Conservation (phyloP, 2,888 invertebrate species). For the Chalcosyrphus nemorum region DNA sequence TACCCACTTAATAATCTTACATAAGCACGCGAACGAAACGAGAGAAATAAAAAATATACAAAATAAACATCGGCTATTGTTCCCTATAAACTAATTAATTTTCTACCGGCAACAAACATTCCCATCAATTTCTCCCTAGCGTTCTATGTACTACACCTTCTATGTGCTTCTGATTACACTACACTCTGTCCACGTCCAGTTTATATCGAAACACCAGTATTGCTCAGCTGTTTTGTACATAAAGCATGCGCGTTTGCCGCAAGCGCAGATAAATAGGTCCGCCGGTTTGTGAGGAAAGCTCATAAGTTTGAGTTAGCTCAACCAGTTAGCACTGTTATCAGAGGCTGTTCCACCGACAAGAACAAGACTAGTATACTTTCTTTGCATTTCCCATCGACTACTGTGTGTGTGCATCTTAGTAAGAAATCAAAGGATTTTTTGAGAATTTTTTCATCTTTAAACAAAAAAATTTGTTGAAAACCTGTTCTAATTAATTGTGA, state of each 20-base stretch:
- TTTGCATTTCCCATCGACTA: background rate
- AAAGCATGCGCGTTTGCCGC: conserved; percentile 42
- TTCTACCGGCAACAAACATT: background rate
- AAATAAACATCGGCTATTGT: conserved; percentile 4
- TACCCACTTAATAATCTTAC: no score
- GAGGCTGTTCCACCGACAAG: conserved; percentile 36
- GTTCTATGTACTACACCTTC: background rate
- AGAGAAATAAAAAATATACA: background rate
- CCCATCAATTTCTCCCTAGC: background rate
- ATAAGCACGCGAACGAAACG: background rate
- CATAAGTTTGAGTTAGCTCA: conserved; percentile 75
- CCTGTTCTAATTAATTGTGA: conserved; percentile 7
- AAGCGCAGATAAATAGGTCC: conserved; percentile 71
- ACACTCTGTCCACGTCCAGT: no score
- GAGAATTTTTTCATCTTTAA: background rate
- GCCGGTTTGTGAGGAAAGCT: conserved; percentile 67
- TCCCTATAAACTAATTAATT: background rate
- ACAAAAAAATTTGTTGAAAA: background rate
- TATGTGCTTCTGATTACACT: background rate
- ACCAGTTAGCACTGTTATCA: conserved; percentile 52
- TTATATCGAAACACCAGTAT: conserved; percentile 3
- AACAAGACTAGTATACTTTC: background rate
- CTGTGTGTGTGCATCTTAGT: conserved; percentile 10
- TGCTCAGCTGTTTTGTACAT: conserved; percentile 53
- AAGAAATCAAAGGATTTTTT: conserved; percentile 23